Evolutionary conservation across 92 coral and sea anemone genomes (phyloP).

Genomic region (Epizoanthus ramosus): DNA sequence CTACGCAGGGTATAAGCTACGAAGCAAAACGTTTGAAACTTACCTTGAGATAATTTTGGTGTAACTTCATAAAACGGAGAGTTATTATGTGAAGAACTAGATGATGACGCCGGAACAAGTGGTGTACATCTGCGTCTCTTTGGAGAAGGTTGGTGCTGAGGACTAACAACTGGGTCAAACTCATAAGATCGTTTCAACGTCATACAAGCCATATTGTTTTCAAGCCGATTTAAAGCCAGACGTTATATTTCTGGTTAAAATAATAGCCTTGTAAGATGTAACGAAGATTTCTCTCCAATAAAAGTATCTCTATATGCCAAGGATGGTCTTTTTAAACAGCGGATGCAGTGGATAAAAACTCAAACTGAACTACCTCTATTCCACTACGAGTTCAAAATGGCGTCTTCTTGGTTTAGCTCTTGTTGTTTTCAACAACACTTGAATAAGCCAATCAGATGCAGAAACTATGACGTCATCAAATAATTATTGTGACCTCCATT

Average conservation of each 20-base stretch:
- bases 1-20: not conserved
- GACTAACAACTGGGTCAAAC: conserved; percentile 94
- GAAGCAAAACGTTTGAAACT: not conserved
- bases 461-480: conserved; percentile 35
- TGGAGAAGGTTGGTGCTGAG: conserved; percentile 98
- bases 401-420: conserved; percentile 3
- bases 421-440: conserved; percentile 36
- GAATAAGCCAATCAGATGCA: conserved; percentile 40
- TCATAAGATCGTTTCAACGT: conserved; percentile 97
- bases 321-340: not conserved
- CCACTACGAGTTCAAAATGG: conserved; percentile 32
- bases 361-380: not conserved
- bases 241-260: conserved; percentile 18
- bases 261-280: not conserved
- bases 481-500: not conserved
- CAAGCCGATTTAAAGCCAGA: conserved; percentile 7
- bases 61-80: conserved; percentile 91
- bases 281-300: not conserved
- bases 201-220: conserved; percentile 95
- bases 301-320: not conserved
- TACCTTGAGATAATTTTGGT: conserved; percentile 94
- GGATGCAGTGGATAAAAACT: conserved; percentile 33
- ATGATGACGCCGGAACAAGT: conserved; percentile 62
- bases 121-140: conserved; percentile 94
- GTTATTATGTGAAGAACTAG: conserved; percentile 71